Evolutionary conservation across 1,140 invertebrate species (phyloP), one percentile per base, ranked within the genome.

Genomic region (Sipha flava): DNA sequence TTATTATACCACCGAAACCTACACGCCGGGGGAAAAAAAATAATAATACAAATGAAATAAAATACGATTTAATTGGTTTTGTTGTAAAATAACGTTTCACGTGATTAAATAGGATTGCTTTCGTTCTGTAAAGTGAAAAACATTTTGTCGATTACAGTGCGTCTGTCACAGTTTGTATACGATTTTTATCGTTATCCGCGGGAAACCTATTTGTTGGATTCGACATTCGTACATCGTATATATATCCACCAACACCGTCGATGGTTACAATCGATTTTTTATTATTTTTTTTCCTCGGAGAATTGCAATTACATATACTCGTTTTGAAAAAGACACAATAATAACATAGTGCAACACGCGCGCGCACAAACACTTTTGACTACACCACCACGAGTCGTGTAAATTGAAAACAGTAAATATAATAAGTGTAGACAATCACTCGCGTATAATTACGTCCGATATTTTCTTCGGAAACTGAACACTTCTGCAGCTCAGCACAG

Each of bases 381-480:
- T n/a, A n/a, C n/a, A n/a, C n/a, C n/a, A n/a, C n/a, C 26, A 26
- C 2, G 54, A 59, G 23, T 59, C 54, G 54, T 59, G 54, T 59
- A 59, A 59, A 59, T 59, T 59, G 54, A 59, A 59, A 59, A 59
- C 54, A 29, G 54, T 59, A 59, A 59, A 59, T 59, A 59, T 59
- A 59, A 29, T 59, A 23, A 21, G 49, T 26, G 14, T 54, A 54
- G 12, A 26, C 26, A 54, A 23, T n/a, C n/a, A n/a, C n/a, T n/a
- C n/a, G n/a, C n/a, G n/a, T n/a, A n/a, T n/a, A n/a, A n/a, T n/a
- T n/a, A n/a, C n/a, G n/a, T n/a, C n/a, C n/a, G n/a, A n/a, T n/a
- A n/a, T n/a, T n/a, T n/a, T n/a, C n/a, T n/a, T n/a, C n/a, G n/a
- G n/a, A n/a, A n/a, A n/a, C n/a, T n/a, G n/a, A n/a, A n/a, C n/a